A percentile compares a stretch with the other conserved stretches of the same genome.
Conservation (phyloP, 2,113 vertebrate species). For the Aspidoscelis tigris region DNA sequence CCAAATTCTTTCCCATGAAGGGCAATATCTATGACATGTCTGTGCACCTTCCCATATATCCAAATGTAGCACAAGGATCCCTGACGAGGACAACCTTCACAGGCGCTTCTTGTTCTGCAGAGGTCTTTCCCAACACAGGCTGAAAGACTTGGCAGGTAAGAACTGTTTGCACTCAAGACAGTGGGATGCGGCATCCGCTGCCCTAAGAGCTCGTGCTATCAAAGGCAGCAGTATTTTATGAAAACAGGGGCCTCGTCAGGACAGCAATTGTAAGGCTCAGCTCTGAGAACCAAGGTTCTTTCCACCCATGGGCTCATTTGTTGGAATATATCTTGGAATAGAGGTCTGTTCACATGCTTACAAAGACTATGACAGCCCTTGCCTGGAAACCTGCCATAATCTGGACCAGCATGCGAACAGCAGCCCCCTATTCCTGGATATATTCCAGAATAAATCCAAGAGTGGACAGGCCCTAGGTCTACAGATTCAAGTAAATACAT, state of each 20-base stretch:
- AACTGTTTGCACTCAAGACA: neutral
- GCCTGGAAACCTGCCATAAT: too few species aligned
- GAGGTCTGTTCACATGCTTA: too few species aligned
- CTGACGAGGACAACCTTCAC: neutral
- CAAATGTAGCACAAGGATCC: neutral
- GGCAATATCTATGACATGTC: neutral
- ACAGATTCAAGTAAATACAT: constrained; percentile 11
- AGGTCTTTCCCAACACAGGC: too few species aligned
- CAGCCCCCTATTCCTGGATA: too few species aligned
- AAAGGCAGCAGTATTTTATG: neutral
- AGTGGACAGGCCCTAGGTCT: neutral
- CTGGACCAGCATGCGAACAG: too few species aligned
- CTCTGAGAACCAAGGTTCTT: neutral
- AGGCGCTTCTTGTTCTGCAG: neutral
- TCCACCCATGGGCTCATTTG: too few species aligned
- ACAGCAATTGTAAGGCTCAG: neutral
- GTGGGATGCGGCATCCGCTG: neutral
- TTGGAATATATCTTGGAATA: too few species aligned
- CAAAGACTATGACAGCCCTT: too few species aligned
- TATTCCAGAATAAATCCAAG: too few species aligned
- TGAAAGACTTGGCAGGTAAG: neutral
- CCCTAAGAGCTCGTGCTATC: neutral
- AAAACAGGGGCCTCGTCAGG: neutral
- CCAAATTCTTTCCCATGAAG: neutral
- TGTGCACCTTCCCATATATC: too few species aligned